A percentile compares a stretch with the other conserved stretches of the same genome.
Conservation (phyloP, 2,888 invertebrate genomes). For the Drosophila suboccidentalis region DNA sequence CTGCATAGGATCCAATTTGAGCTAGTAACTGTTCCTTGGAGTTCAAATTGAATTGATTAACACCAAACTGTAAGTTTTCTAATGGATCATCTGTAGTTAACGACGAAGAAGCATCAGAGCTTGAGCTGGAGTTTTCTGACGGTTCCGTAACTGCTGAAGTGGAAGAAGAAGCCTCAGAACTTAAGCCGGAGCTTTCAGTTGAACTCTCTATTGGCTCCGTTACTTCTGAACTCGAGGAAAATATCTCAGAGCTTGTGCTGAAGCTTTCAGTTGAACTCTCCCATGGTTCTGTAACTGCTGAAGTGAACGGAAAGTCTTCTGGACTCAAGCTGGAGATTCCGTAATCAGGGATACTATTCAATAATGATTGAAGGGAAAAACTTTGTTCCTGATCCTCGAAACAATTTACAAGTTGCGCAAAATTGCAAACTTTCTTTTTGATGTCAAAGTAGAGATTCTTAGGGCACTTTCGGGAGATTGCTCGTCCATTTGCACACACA, state of each 20-base stretch:
- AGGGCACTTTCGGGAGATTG: conserved; percentile 11
- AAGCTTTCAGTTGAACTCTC: not conserved
- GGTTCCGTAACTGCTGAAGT: not conserved
- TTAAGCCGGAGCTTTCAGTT: not conserved
- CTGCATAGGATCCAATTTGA: not conserved
- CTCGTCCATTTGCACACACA: conserved; percentile 8
- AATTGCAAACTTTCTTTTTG: conserved; percentile 21
- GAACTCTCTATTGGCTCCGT: not conserved
- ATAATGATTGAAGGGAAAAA: not conserved
- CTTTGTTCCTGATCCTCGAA: not conserved
- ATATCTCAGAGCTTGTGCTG: not conserved
- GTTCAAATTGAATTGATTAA: not conserved
- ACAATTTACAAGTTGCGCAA: conserved; percentile 7
- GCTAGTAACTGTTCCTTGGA: not conserved
- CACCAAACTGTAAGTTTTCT: not conserved
- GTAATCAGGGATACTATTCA: no score
- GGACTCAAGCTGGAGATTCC: not conserved
- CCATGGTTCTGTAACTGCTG: not conserved
- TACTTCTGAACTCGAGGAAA: not conserved
- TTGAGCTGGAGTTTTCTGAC: not conserved
- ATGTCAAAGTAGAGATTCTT: conserved; percentile 11
- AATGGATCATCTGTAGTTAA: not conserved
- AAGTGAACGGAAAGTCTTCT: not conserved
- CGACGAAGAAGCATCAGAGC: not conserved
- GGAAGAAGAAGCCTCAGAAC: not conserved